Evolutionary conservation across 2,797 vertebrate genomes (phyloP).

Genomic region (Sebastolobus altivelis): DNA sequence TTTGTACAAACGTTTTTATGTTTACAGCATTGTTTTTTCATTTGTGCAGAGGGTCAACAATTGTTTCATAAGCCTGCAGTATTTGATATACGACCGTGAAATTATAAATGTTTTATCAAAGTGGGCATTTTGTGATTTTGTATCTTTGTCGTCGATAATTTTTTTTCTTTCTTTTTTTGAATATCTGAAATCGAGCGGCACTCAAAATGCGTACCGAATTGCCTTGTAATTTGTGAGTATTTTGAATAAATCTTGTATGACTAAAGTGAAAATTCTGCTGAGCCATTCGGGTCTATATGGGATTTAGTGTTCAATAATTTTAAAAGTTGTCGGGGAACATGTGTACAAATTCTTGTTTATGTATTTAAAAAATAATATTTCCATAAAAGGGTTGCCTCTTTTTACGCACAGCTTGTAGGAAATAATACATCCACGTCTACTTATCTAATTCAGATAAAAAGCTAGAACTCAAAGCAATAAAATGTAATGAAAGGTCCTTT

Average conservation of each 20-base stretch:
- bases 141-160: constrained; percentile 76
- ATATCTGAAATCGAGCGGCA: constrained; percentile 75
- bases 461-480: background rate
- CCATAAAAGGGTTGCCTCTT: constrained; percentile 1
- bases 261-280: constrained; percentile 68
- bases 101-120: constrained; percentile 83
- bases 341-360: background rate
- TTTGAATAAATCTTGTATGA: constrained; percentile 85
- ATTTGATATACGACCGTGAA: constrained; percentile 82
- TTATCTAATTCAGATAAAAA: constrained; percentile 2
- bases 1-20: constrained; percentile 86
- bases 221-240: constrained; percentile 88
- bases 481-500: background rate
- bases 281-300: constrained; percentile 32
- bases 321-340: background rate
- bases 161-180: constrained; percentile 32
- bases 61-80: constrained; percentile 76
- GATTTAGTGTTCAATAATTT: constrained; percentile 2
- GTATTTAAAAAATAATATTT: constrained; percentile 10
- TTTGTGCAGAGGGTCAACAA: constrained; percentile 77
- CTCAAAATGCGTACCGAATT: constrained; percentile 83
- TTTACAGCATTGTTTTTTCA: constrained; percentile 82
- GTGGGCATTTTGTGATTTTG: constrained; percentile 84
- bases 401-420: background rate
- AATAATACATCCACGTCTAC: background rate